These are phyloP conservation scores for Gryon sp. DNA, from an alignment of 1,140 invertebrate genomes.

Conservation along the genomic window DNA sequence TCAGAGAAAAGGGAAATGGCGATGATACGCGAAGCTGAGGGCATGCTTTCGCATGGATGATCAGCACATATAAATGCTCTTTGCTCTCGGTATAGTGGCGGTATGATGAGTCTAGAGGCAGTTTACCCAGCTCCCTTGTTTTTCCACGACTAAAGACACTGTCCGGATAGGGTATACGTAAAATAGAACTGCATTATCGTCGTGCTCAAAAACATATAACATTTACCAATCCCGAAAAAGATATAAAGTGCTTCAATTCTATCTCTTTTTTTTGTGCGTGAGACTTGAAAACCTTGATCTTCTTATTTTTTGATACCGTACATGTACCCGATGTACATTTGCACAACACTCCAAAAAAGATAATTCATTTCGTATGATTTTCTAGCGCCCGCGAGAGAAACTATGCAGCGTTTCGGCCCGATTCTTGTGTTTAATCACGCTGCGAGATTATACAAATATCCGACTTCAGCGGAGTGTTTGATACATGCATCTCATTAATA, in stretches of 20 bases:
- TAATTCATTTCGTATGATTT: conserved; percentile 25
- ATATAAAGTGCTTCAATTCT: conserved; percentile 9
- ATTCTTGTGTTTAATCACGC: conserved; percentile 44
- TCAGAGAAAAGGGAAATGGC: conserved; percentile 67
- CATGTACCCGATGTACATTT: not conserved
- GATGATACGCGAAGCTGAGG: conserved; percentile 64
- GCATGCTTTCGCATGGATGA: conserved; percentile 70
- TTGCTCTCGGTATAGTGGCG: conserved; percentile 39
- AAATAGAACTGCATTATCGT: conserved; percentile 56
- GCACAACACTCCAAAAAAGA: conserved; percentile 40
- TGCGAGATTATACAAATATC: conserved; percentile 38
- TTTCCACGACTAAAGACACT: conserved; percentile 61
- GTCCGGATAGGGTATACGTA: conserved; percentile 33
- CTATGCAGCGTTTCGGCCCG: not conserved
- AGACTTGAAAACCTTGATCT: conserved; percentile 24
- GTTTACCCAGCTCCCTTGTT: conserved; percentile 58
- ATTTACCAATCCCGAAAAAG: conserved; percentile 33
- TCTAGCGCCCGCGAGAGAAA: conserved; percentile 25
- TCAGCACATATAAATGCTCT: conserved; percentile 79
- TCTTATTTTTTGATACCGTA: conserved; percentile 25
- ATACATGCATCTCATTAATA: conserved; percentile 36
- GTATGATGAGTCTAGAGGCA: conserved; percentile 52
- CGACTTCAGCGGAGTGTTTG: conserved; percentile 23
- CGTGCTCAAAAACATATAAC: conserved; percentile 40
- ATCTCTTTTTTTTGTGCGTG: conserved; percentile 6